Evolutionary conservation across 2,113 vertebrate species (phyloP).

Genomic region (Oostethus manadensis): DNA sequence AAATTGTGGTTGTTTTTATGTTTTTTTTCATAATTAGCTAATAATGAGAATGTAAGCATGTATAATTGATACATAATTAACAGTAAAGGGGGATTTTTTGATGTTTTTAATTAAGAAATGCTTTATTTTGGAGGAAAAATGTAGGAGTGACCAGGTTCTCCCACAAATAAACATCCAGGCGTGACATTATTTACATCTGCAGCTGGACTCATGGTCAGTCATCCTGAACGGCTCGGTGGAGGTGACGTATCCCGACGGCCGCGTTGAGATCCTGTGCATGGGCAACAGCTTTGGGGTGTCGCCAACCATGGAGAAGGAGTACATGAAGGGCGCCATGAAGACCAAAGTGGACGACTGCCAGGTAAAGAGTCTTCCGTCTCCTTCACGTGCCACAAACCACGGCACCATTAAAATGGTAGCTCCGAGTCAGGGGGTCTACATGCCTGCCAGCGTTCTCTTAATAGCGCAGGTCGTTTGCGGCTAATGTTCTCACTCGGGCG

Average conservation of each 20-base stretch:
- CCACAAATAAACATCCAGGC: too few species aligned
- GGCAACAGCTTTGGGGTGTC: conserved; percentile 98
- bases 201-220: conserved; percentile 99
- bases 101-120: too few species aligned
- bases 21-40: too few species aligned
- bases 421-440: neutral
- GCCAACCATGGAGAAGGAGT: conserved; percentile 95
- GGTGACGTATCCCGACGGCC: conserved; percentile 88
- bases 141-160: too few species aligned
- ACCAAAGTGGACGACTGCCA: conserved; percentile 99
- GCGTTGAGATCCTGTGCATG: conserved; percentile 95
- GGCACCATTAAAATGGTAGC: neutral
- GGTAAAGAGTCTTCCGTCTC: conserved; percentile 70
- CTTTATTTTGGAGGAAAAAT: too few species aligned
- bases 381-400: neutral
- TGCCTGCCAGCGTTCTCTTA: neutral
- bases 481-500: neutral
- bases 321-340: conserved; percentile 98
- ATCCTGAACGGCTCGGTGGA: conserved; percentile 98
- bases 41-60: too few species aligned
- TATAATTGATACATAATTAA: too few species aligned
- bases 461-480: conserved; percentile 1
- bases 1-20: too few species aligned
- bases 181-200: neutral
- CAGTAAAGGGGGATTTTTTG: too few species aligned